Evolutionary conservation across 2,113 vertebrate species (phyloP).

Genomic region (Sitta europaea): DNA sequence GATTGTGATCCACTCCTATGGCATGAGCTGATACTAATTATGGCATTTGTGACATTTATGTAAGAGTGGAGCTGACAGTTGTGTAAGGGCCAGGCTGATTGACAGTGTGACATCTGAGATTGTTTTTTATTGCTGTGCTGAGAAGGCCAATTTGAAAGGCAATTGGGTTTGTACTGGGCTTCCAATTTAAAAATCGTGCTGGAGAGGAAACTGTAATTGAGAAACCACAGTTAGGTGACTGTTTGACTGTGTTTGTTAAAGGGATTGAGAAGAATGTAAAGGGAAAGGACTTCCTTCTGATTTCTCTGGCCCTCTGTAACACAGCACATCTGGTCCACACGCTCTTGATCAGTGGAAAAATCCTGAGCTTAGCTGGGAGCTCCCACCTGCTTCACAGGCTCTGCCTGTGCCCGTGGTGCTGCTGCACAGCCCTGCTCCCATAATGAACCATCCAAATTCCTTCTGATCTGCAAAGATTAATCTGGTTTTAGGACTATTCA

Average conservation of each 20-base stretch:
- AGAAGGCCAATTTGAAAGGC: background rate
- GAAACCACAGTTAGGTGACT: background rate
- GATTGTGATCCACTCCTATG: slow-evolving; percentile 15
- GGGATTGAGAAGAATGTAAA: background rate
- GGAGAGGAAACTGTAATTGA: background rate
- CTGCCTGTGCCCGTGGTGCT: background rate
- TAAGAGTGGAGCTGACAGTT: background rate
- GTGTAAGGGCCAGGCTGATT: background rate
- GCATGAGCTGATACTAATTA: slow-evolving; percentile 22
- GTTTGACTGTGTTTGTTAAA: background rate
- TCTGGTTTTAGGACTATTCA: background rate
- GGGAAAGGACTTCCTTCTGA: background rate
- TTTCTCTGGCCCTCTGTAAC: background rate
- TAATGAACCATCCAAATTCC: background rate
- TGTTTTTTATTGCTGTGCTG: background rate
- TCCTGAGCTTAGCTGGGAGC: background rate
- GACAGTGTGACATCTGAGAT: background rate
- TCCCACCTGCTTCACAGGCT: background rate
- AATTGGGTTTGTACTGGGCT: background rate
- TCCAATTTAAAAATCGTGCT: background rate
- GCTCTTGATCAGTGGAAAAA: background rate
- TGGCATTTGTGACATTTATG: background rate
- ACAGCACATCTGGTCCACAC: background rate
- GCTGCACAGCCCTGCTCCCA: background rate
- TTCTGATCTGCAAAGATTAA: background rate